Percentiles rank a stretch among this genome's conserved stretches.
phyloP scores from a whole-genome alignment of 2,113 vertebrate species.

The Peromyscus polionotus region DNA sequence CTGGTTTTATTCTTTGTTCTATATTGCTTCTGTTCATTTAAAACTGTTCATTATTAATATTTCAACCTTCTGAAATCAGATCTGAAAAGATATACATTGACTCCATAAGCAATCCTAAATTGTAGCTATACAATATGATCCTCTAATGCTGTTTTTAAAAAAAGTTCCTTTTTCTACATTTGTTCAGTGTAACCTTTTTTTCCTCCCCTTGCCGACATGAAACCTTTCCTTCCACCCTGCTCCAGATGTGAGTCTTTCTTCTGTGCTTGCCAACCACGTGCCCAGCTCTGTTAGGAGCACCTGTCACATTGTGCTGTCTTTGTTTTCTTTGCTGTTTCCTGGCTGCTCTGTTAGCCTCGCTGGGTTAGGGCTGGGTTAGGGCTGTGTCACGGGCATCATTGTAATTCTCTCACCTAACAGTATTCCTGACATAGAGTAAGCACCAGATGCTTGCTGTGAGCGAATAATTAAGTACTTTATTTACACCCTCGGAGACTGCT shows the following conservation, averaged over 20 bases:
- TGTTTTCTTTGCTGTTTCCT: neutral
- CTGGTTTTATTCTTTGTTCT: constrained; percentile 14
- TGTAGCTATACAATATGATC: neutral
- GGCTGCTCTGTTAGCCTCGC: neutral
- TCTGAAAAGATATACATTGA: neutral
- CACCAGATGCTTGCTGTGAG: constrained; percentile 22
- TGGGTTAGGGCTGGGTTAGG: constrained; percentile 3
- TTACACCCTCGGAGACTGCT: neutral
- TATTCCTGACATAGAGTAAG: neutral
- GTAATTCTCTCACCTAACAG: neutral
- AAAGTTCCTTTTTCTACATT: constrained; percentile 33
- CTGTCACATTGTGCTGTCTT: neutral
- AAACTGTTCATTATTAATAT: constrained; percentile 25
- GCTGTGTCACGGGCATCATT: neutral
- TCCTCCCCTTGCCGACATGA: neutral
- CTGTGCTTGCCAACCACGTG: neutral
- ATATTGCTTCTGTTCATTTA: constrained; percentile 40
- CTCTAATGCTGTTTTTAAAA: neutral
- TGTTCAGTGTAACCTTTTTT: neutral
- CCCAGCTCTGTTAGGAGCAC: neutral
- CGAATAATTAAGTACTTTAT: constrained; percentile 46
- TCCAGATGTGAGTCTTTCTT: neutral
- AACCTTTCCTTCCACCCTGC: neutral
- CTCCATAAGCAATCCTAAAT: constrained; percentile 12
- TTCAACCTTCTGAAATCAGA: constrained; percentile 13